Evolutionary conservation across 2,797 vertebrate genomes (phyloP), one percentile per base, ranked within the genome.

Genomic region (Gallirallus australis): DNA sequence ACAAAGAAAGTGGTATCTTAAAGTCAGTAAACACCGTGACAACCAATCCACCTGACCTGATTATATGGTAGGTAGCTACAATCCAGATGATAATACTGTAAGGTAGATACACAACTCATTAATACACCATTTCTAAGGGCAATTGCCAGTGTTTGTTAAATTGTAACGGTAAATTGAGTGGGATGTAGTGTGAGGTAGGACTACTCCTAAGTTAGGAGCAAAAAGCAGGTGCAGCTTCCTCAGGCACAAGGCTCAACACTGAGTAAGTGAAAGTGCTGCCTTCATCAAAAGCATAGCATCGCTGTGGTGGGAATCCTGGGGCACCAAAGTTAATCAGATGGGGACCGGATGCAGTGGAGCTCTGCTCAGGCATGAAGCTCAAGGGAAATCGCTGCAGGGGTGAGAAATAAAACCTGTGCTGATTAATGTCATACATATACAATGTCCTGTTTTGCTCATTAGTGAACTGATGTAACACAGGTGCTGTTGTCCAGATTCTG

Each of bases 171-270:
- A 12, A 63, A 68, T 20, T 52, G 37, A 42, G 17, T 27, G 31
- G 10, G 28, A 35, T 42, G 35, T 42, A 50, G 33, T 54, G 83
- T 40, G 31, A 7, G 6, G n/a, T 73, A 63, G 69, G 25, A 15
- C 27, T 88, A 31, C 24, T 7, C 5, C 0, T 48, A 42, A 28
- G 28, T 73, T 81, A 33, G 0, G 1, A 63, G 14, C 7, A 15
- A 79, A 91, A 91, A 71, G 78, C 85, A 84, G 53, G 16, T 68
- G 54, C 6, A 15, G 57, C 64, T 75, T 66, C 42, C 73, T 73
- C 35, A 30, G 61, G 70, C 15, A 47, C 1, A 8, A 82, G 35
- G 24, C 39, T 39, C 24, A 48, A 30, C 12, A 11, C 18, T 75
- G 14, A 12, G 8, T 47, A 54, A 52, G 12, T 15, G 42, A 82